Evolutionary conservation across 1,140 invertebrate species (phyloP), one percentile per base, ranked within the genome.

Genomic region (Diorhabda elongata): DNA sequence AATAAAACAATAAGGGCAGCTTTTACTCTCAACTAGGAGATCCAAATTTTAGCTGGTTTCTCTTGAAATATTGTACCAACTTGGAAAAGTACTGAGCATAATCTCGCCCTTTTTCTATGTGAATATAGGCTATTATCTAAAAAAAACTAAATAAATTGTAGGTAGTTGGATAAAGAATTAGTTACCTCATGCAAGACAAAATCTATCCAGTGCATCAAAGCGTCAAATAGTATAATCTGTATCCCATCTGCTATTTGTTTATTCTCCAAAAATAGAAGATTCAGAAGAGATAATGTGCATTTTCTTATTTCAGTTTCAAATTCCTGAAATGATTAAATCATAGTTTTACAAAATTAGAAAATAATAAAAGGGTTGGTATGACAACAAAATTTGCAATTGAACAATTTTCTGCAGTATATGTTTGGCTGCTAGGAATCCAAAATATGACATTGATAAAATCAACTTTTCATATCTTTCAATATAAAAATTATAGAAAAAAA

Each of bases 111-210:
- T 63, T 71, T 47, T 73, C 67, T 60, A 62, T 44, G 8, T 71
- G 69, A 5, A 68, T 44, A 68, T 73, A 73, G 44, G 65, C 64
- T n/a, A 73, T 58, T 6, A 73, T 52, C 71, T 73, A 47, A 11
- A 73, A 69, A 42, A 8, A 58, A 44, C 41, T n/a, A 65, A 5
- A 68, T 68, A 58, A 44, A 71, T 5, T 45, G n/a, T 47, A 64
- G 7, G 7, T 52, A 44, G 66, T 56, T 8, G 6, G 43, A 65
- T 26, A 61, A 66, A 66, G 47, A 9, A 63, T 5, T 26, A 64
- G 61, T 57, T 67, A 73, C 70, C 66, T 71, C 73, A 7, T 68
- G n/a, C 68, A 68, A 68, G 3, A 71, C 58, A 61, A 71, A 68
- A 60, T 71, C 70, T 52, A 74, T 69, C 73, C 73, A 74, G 59